A percentile compares a stretch with the other conserved stretches of the same genome.
These are phyloP conservation scores for Rhincodon typus DNA, from an alignment of 2,797 vertebrate species.

Conservation along the genomic window DNA sequence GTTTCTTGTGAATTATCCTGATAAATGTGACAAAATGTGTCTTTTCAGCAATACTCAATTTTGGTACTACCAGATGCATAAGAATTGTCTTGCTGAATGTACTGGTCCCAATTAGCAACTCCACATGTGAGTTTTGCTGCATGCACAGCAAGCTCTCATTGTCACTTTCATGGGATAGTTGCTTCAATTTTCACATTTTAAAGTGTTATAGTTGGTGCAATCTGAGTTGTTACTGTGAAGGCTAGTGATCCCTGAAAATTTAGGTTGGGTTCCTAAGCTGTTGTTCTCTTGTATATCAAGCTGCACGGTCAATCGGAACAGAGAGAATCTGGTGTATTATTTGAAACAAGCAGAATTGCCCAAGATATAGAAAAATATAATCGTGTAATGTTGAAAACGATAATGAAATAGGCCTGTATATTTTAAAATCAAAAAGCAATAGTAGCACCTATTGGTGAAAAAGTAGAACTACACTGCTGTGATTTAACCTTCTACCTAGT, in stretches of 20 bases:
- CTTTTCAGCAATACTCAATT: too few relatives aligned
- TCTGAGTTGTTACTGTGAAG: not conserved
- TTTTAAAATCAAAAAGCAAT: conserved; percentile 7
- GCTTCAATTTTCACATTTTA: not conserved
- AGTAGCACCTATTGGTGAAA: conserved; percentile 13
- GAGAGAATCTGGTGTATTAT: not conserved
- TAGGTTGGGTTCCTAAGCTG: not conserved
- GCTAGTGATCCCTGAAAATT: not conserved
- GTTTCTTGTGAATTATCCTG: too few relatives aligned
- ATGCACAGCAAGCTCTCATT: not conserved
- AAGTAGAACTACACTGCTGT: not conserved
- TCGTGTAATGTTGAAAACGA: not conserved
- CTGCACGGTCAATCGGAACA: not conserved
- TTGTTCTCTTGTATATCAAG: not conserved
- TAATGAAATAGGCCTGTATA: not conserved
- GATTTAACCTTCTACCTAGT: not conserved
- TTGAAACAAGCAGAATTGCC: not conserved
- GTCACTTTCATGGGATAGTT: not conserved
- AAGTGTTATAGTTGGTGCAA: not conserved
- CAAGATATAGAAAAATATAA: not conserved
- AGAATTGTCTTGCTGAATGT: not conserved
- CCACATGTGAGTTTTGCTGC: too few relatives aligned
- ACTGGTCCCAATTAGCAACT: not conserved
- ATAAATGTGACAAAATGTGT: too few relatives aligned
- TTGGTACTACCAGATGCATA: not conserved